phyloP scores from a whole-genome alignment of 2,113 vertebrate genomes.

The Crotalus horridus region DNA sequence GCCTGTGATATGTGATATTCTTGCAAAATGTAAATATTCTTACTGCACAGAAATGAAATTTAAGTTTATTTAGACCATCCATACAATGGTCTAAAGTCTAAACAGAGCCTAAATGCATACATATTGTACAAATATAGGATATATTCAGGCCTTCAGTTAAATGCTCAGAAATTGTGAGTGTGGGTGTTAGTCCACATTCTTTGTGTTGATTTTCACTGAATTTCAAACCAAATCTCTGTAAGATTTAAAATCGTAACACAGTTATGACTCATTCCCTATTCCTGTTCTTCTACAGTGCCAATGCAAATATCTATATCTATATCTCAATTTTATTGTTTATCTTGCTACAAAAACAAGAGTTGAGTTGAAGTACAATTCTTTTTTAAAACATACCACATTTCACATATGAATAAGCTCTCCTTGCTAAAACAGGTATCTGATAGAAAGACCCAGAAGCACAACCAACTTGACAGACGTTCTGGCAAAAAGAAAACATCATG shows the following conservation, averaged over 20 bases:
- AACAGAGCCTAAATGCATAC: not conserved
- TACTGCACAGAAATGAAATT: not conserved
- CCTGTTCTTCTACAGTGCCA: not conserved
- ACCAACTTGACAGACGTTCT: constrained; percentile 37
- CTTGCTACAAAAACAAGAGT: not conserved
- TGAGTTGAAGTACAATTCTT: constrained; percentile 9
- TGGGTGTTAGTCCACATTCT: not conserved
- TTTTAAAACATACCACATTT: constrained; percentile 38
- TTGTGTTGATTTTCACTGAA: not conserved
- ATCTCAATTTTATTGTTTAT: not conserved
- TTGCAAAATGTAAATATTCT: not conserved
- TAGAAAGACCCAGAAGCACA: constrained; percentile 37
- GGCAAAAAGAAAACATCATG: constrained; percentile 27
- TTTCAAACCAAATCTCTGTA: not conserved
- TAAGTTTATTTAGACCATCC: not conserved
- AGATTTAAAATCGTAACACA: not conserved
- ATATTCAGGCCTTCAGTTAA: not conserved
- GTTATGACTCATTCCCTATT: not conserved
- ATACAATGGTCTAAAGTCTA: not conserved
- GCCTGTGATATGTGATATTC: not conserved
- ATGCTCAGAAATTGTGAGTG: not conserved
- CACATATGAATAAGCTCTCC: constrained; percentile 22
- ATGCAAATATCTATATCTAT: not conserved
- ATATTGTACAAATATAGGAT: not conserved
- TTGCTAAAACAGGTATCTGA: constrained; percentile 32